Evolutionary conservation across 2,888 invertebrate genomes (phyloP).

Genomic region (Argyresthia albistria): DNA sequence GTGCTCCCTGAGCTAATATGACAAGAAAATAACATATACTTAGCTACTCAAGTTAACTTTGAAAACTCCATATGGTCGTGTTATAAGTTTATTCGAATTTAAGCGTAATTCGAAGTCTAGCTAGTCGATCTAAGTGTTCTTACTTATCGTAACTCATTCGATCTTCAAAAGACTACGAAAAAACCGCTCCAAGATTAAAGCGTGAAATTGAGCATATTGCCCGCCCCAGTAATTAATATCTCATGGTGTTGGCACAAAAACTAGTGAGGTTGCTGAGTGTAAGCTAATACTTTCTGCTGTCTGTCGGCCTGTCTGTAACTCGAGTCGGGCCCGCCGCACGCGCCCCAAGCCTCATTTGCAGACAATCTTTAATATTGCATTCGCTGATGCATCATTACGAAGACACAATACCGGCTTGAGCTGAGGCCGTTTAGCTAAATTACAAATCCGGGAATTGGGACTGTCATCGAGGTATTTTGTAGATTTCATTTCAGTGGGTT

Average conservation of each 20-base stretch:
- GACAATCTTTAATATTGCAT: slow-evolving; percentile 63
- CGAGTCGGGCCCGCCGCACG: slow-evolving; percentile 46
- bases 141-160: too few species aligned
- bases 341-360: slow-evolving; percentile 59
- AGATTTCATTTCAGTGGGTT: too few species aligned
- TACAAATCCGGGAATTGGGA: neutral
- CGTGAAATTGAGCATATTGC: slow-evolving; percentile 51
- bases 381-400: slow-evolving; percentile 56
- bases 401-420: slow-evolving; percentile 35
- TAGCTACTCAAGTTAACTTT: too few species aligned
- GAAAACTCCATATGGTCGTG: too few species aligned
- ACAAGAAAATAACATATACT: too few species aligned
- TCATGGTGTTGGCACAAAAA: slow-evolving; percentile 47
- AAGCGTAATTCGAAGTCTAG: too few species aligned
- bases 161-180: neutral
- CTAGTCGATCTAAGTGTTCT: too few species aligned
- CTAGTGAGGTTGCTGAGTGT: neutral
- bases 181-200: slow-evolving; percentile 20
- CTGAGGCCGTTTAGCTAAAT: neutral
- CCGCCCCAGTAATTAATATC: slow-evolving; percentile 63
- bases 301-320: slow-evolving; percentile 29
- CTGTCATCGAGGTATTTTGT: slow-evolving; percentile 1
- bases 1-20: too few species aligned
- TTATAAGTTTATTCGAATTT: too few species aligned
- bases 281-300: slow-evolving; percentile 15